Evolutionary conservation across 2,797 vertebrate genomes (phyloP).

Genomic region (Sarcophilus harrisii): DNA sequence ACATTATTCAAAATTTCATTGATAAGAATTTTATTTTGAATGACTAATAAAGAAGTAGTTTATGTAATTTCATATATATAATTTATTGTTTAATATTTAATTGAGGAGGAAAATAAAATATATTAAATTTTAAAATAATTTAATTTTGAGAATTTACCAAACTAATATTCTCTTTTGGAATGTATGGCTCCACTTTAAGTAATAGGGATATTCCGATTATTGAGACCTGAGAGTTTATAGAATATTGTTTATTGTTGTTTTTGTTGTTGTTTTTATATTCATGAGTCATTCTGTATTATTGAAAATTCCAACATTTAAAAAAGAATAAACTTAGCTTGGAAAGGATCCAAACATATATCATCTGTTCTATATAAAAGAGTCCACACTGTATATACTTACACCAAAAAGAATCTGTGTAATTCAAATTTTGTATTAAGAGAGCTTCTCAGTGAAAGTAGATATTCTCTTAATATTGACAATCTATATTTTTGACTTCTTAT

Average conservation of each 20-base stretch:
- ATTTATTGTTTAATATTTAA: background rate
- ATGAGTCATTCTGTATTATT: slow-evolving; percentile 30
- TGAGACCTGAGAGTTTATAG: slow-evolving; percentile 16
- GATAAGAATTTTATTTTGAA: background rate
- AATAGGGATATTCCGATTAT: background rate
- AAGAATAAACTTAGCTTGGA: slow-evolving; percentile 32
- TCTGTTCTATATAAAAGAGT: background rate
- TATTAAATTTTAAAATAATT: background rate
- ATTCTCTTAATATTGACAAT: background rate
- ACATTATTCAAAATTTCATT: background rate
- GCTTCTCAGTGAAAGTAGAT: background rate
- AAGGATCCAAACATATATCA: slow-evolving; percentile 31
- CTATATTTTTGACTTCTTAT: background rate
- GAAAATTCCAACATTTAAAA: slow-evolving; percentile 42
- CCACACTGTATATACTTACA: slow-evolving; percentile 23
- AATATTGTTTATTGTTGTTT: background rate
- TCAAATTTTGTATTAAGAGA: background rate
- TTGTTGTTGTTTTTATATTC: slow-evolving; percentile 1
- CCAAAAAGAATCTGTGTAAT: background rate
- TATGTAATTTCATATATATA: no score
- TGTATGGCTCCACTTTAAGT: background rate
- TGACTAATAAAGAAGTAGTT: no score
- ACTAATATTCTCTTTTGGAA: background rate
- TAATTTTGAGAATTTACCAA: background rate
- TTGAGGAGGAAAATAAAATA: background rate